Conservation (phyloP, 2,113 vertebrate species). For the Heptranchias perlo region DNA sequence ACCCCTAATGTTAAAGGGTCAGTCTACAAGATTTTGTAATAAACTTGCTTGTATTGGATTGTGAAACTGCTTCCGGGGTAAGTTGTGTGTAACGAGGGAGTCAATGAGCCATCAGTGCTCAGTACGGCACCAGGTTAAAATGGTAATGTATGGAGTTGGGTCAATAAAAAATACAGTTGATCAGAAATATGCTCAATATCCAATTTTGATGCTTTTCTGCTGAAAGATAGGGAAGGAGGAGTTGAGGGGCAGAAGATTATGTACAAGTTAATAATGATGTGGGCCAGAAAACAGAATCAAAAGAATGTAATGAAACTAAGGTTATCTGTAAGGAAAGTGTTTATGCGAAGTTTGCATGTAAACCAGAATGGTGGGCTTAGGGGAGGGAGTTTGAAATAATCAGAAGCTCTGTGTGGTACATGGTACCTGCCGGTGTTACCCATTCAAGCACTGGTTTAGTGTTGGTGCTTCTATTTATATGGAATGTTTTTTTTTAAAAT, state of each 20-base stretch:
- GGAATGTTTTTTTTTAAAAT: neutral
- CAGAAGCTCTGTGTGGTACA: neutral
- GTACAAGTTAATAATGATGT: neutral
- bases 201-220: neutral
- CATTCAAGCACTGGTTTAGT: neutral
- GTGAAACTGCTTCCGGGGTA: neutral
- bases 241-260: neutral
- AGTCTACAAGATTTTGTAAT: neutral
- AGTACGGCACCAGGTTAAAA: neutral
- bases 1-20: neutral
- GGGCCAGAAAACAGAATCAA: neutral
- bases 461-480: neutral
- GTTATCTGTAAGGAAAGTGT: neutral
- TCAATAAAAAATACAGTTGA: neutral
- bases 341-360: neutral
- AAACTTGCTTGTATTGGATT: neutral
- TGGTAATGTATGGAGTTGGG: neutral
- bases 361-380: neutral
- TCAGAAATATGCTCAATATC: neutral
- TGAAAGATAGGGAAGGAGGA: too few species aligned
- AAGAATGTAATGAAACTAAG: neutral
- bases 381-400: neutral
- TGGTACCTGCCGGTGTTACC: neutral
- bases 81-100: neutral
- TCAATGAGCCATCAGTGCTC: neutral